These are phyloP conservation scores for Drosophila leonis DNA, from an alignment of 2,888 invertebrate genomes.

Conservation along the genomic window DNA sequence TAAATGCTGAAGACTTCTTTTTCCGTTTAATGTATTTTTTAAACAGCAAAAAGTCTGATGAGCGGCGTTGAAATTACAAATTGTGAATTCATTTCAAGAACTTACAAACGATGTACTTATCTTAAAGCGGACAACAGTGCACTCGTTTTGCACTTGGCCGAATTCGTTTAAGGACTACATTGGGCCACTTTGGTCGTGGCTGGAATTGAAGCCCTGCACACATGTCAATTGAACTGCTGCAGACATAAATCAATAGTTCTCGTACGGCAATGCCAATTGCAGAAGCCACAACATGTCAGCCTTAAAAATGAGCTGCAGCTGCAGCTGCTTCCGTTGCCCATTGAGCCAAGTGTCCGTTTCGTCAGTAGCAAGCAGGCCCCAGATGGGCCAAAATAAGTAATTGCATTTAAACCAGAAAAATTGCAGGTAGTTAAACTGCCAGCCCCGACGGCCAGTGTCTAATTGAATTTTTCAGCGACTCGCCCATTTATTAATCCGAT, in stretches of 20 bases:
- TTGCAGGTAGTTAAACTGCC: constrained; percentile 64
- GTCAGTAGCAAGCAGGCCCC: constrained; percentile 33
- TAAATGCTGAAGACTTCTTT: neutral
- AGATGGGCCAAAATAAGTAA: constrained; percentile 50
- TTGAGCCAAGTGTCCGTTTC: constrained; percentile 59
- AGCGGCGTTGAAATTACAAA: constrained; percentile 19
- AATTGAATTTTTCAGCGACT: constrained; percentile 75
- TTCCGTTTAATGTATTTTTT: constrained; percentile 1
- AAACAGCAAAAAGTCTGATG: neutral
- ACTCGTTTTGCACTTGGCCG: constrained; percentile 27
- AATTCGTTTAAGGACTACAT: constrained; percentile 14
- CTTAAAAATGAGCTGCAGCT: constrained; percentile 65
- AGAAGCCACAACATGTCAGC: constrained; percentile 63
- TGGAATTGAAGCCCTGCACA: constrained; percentile 28
- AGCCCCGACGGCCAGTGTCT: constrained; percentile 43
- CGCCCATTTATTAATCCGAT: constrained; percentile 82
- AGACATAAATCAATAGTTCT: constrained; percentile 69
- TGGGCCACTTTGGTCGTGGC: constrained; percentile 30
- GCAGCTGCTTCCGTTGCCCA: constrained; percentile 60
- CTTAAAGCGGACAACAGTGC: neutral
- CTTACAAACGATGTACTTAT: constrained; percentile 14
- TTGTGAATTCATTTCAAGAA: constrained; percentile 17
- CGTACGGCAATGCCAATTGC: constrained; percentile 36
- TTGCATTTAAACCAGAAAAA: constrained; percentile 71
- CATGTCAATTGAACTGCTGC: constrained; percentile 60